Conservation (phyloP, 2,113 vertebrate genomes). For the Lepus americanus region DNA sequence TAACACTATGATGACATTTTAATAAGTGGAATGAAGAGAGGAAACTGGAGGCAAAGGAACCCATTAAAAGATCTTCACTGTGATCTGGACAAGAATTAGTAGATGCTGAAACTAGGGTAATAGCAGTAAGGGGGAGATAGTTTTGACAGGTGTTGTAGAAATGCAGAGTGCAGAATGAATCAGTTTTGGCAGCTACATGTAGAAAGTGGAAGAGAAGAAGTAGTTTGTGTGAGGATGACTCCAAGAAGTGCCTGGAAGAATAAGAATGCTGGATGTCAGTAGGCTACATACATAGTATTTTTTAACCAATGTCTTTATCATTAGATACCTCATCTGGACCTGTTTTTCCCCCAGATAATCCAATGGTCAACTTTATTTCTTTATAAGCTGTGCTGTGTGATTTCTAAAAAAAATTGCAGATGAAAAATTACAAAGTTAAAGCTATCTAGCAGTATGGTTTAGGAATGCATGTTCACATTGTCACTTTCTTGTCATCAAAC, state of each 20-base stretch:
- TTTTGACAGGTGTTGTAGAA: constrained; percentile 67
- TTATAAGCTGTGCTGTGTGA: not conserved
- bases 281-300: not conserved
- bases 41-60: constrained; percentile 44
- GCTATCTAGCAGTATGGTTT: not conserved
- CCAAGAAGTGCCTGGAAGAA: not conserved
- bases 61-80: constrained; percentile 41
- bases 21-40: constrained; percentile 59
- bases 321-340: not conserved
- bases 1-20: constrained; percentile 42
- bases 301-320: not conserved
- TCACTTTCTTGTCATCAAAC: constrained; percentile 24
- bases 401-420: not conserved
- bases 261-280: constrained; percentile 7
- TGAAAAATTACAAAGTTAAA: constrained; percentile 41
- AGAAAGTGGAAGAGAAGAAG: not conserved
- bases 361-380: constrained; percentile 22
- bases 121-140: constrained; percentile 17
- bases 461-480: constrained; percentile 17
- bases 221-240: not conserved
- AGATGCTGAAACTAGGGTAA: not conserved
- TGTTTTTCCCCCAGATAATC: not conserved
- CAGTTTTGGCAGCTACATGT: constrained; percentile 36
- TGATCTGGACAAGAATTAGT: constrained; percentile 20
- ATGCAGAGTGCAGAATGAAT: not conserved